A percentile compares a stretch with the other conserved stretches of the same genome.
Evolutionary conservation across 2,113 vertebrate genomes (phyloP).

Genomic region (Struthio camelus): DNA sequence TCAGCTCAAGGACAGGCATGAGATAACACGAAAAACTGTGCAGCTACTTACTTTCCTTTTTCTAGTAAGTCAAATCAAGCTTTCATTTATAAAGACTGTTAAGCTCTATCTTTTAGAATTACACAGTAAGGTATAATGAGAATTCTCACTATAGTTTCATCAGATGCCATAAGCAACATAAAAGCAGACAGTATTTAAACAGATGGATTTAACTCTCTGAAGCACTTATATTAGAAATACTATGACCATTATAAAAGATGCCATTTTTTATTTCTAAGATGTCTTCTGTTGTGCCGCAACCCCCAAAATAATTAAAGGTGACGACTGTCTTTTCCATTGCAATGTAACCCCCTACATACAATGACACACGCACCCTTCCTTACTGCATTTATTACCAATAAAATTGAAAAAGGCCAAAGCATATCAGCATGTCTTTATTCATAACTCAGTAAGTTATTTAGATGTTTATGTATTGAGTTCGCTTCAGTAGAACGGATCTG

Average conservation of each 20-base stretch:
- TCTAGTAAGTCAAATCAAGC: not conserved
- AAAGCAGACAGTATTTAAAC: not conserved
- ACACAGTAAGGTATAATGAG: not conserved
- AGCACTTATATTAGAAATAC: not conserved
- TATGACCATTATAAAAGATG: not conserved
- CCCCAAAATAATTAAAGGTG: not conserved
- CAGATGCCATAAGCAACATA: not conserved
- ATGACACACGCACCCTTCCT: not conserved
- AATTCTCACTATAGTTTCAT: not conserved
- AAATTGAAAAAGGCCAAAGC: not conserved
- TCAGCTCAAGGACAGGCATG: no score
- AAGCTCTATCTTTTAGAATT: not conserved
- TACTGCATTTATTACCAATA: not conserved
- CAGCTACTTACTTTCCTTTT: not conserved
- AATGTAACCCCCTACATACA: not conserved
- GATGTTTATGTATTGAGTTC: not conserved
- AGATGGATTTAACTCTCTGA: not conserved
- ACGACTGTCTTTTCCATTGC: not conserved
- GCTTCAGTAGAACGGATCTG: not conserved
- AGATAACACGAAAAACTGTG: not conserved
- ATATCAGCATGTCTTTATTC: not conserved
- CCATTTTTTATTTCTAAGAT: not conserved
- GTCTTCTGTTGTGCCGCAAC: not conserved
- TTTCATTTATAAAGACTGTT: not conserved
- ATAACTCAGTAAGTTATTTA: not conserved